Base-by-base conservation (phyloP, 2,888 invertebrate species). In the Sipunculus nudus region DNA sequence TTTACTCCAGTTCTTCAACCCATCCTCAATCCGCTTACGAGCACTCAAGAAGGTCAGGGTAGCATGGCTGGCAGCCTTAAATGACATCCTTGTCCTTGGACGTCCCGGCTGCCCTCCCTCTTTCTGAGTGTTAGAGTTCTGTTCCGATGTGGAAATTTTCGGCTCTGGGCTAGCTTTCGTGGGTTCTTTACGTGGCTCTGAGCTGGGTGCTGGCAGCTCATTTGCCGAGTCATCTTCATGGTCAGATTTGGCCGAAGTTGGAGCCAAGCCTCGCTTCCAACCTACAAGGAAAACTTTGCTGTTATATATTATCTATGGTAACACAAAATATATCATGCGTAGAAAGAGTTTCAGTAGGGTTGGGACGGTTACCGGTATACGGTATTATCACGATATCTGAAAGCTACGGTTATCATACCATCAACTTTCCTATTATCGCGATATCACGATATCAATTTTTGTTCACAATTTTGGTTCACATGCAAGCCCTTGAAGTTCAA, bases 11-110 rank as follows among this genome's bases (percentile, higher is more conserved):
- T 79, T 82, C 63, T 83, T 93, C 59, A 96, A 87, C 72, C 95
- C 90, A 77, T 94, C 92, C 85, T 96, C 96, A 75, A 96, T 92
- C 73, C 94, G 87, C 71, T 93, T 89, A 76, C 92, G 89, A 19
- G 82, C 81, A 63, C 79, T 79, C 31, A 82, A 75, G 58, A 83
- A 79, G 50, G 80, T 84, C 63, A 84, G 71, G 13, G 84, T 83
- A 8, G 84, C 82, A 64, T 84, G 84, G 60, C 84, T 80, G 35
- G 84, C 83, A 4, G 83, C 81, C 61, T 78, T 79, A 59, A 82
- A 82, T 16, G 80, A 78, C 77, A 84, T 78, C 45, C 77, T 73
- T 5, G 73, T 73, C 31, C 47, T 61, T 5, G 54, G 39, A 23
- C 56, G 26, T n/a, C 8, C 26, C 31, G 13, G 48, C 35, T 26